Evolutionary conservation across 1,140 invertebrate genomes (phyloP), one percentile per base, ranked within the genome.

Genomic region (Eurosta solidaginis): DNA sequence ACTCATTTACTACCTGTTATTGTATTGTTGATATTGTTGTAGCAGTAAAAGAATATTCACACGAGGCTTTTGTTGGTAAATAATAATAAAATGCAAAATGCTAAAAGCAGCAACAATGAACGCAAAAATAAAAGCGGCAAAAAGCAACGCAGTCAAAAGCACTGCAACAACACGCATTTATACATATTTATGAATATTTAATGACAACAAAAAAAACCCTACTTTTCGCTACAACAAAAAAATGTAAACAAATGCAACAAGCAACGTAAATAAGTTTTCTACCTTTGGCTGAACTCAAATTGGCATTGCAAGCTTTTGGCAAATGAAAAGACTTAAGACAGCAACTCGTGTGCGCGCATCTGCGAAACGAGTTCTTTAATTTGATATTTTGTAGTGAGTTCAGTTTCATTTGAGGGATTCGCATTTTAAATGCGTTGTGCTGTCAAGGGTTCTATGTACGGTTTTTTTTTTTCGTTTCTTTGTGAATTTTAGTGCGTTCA

Each of bases 21-120:
- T n/a, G 7, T 33, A 20, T 68, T 42, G n/a, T 22, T 68, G 10
- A 33, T 29, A 20, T 54, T 54, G 50, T 29, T 20, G 45, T 49
- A 17, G 45, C n/a, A 9, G 7, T 10, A 36, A 42, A 54, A 9
- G 40, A 68, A 68, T 68, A 68, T 68, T 68, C 59, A 68, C 59
- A 68, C 59, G 59, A 68, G 4, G 59, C 59, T 68, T 68, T 68
- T 42, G 33, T 68, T 33, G 59, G 59, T 68, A 68, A 68, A 40
- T 40, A 68, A n/a, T 20, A 68, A 68, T 68, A 42, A 68, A 68
- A 68, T 68, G 36, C 36, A 33, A 42, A 68, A 68, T 42, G 59
- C 22, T 68, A 27, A 22, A 22, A 10, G n/a, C 33, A 20, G 7
- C 33, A 22, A n/a, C 45, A 63, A 36, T n/a, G 17, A n/a, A 25